Percentiles rank a stretch among this genome's conserved stretches.
phyloP scores from a whole-genome alignment of 2,888 invertebrate species.

The Girardia tigrina region DNA sequence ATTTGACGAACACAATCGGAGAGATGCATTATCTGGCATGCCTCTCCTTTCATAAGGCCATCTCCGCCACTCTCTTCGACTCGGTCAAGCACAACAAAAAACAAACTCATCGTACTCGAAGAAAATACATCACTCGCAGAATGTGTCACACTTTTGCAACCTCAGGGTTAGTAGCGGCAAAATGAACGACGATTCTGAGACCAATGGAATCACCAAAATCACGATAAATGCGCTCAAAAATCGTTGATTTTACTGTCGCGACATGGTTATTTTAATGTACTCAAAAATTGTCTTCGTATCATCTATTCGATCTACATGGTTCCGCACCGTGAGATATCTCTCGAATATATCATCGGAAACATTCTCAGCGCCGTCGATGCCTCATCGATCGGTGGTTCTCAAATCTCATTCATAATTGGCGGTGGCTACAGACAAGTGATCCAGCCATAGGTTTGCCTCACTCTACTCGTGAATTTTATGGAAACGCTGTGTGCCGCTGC shows the following conservation, averaged over 20 bases:
- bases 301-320: too few relatives aligned
- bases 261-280: conserved; percentile 83
- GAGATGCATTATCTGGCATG: conserved; percentile 91
- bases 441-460: too few relatives aligned
- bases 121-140: not conserved
- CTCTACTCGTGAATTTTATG: too few relatives aligned
- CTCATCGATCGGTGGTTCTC: too few relatives aligned
- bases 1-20: conserved; percentile 87
- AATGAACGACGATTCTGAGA: not conserved
- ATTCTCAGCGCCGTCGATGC: too few relatives aligned
- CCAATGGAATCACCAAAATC: not conserved
- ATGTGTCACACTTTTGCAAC: not conserved
- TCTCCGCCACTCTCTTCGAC: not conserved
- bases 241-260: conserved; percentile 85
- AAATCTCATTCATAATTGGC: too few relatives aligned
- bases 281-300: too few relatives aligned
- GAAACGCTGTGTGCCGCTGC: too few relatives aligned
- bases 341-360: too few relatives aligned
- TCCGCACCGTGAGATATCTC: too few relatives aligned
- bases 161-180: conserved; percentile 24
- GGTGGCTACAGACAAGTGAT: too few relatives aligned
- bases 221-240: conserved; percentile 60
- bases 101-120: not conserved
- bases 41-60: conserved; percentile 82
- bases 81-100: not conserved